Evolutionary conservation across 2,888 invertebrate species (phyloP), one percentile per base, ranked within the genome.

Genomic region (Mactromeris polynyma): DNA sequence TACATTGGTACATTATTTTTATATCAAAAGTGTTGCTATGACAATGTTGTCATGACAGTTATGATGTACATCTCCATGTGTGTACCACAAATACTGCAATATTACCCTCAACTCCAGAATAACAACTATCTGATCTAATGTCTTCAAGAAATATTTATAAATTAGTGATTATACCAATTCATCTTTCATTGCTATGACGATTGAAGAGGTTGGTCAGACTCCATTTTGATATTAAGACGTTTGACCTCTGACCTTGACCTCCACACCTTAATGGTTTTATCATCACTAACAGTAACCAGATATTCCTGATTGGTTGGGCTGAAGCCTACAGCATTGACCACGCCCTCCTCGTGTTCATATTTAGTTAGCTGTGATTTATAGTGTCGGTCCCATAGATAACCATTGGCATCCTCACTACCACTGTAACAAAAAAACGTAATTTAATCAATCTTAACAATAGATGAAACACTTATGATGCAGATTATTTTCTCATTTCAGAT

Each of bases 311-410:
- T 98, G 88, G 97, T 97, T 1, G 98, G 98, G 97, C 98, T 98
- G 96, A 98, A 98, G 6, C 98, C 98, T 0, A 98, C 98, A 26
- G 98, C 98, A 96, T 98, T 98, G 0, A 98, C 98, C 21, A 98
- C 98, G 96, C 98, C 98, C 0, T 97, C 96, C 1, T 88, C 91
- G 95, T 98, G 98, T 11, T 98, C 98, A 93, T 98, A 98, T 95
- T 98, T 98, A 0, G 98, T 97, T 90, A 98, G 96, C 94, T 98
- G 98, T 7, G 98, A 97, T 19, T 98, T 98, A 95, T 98, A 98
- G 96, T 98, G 98, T 87, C 98, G 97, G 96, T 98, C 98, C 98
- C 98, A 98, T 36, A 98, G 96, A 96, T 98, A 98, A 3, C 98
- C 98, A 94, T 98, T 98, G 94, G 98, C 98, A 96, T 98, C 98